Base-by-base conservation (phyloP, 2,888 invertebrate species). In the Taenaris catops region DNA sequence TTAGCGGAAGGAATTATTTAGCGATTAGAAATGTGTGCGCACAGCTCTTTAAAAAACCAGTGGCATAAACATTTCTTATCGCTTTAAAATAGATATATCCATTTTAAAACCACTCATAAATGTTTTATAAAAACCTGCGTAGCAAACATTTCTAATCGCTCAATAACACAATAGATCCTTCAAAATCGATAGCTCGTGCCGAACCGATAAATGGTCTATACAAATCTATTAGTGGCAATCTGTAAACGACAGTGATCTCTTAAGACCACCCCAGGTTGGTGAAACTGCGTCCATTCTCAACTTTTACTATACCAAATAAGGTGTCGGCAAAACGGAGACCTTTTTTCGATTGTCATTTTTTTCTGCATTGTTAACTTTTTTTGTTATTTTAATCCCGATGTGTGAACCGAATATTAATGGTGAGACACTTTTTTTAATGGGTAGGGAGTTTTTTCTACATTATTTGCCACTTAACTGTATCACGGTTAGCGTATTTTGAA, bases 401-500 rank as follows among this genome's bases (percentile, higher is more conserved):
- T 68, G 69, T 56, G 68, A 70, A 63, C 61, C 46, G 62, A 63
- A 65, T 64, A 49, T 59, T 54, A 58, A 64, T 60, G 44, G 34
- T 58, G 45, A 56, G 59, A 58, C 44, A 42, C 28, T 38, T 57
- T 59, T 58, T 61, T 54, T 46, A 18, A 8, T 7, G 2, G 10
- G 14, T 34, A 21, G 41, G 37, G 38, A 37, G 42, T 39, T 54
- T 57, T 54, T 48, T 31, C 34, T 35, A n/a, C n/a, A n/a, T 17
- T 53, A 46, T 58, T 59, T 56, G 53, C 62, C 63, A 68, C 70
- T 66, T 68, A 69, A 66, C 64, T 68, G 55, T 38, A 53, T 60
- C 44, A 64, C 62, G 66, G 63, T 64, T 59, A 58, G 61, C 63
- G 52, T 54, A 55, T 57, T 65, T 62, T 56, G 51, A 63, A 71